phyloP scores from a whole-genome alignment of 2,797 vertebrate genomes.

The Ciconia nigra region DNA sequence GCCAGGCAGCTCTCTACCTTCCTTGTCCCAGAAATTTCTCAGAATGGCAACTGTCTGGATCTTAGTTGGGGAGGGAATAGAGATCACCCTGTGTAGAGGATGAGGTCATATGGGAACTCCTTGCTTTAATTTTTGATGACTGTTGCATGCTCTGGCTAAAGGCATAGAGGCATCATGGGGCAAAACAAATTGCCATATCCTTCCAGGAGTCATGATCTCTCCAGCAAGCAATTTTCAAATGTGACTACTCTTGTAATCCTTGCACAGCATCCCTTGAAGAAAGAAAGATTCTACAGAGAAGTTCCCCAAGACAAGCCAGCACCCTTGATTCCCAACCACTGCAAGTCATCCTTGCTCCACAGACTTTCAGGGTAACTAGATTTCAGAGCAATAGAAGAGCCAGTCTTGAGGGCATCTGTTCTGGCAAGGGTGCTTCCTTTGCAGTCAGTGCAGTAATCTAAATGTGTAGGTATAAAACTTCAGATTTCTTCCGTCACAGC shows the following conservation, averaged over 20 bases:
- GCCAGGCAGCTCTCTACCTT: not conserved
- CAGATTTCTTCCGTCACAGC: not conserved
- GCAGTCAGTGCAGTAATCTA: not conserved
- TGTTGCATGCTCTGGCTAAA: not conserved
- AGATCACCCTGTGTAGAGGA: not conserved
- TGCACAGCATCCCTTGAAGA: not conserved
- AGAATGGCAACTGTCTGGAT: not conserved
- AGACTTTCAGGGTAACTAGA: not conserved
- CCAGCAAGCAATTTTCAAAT: not conserved
- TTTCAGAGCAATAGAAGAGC: not conserved
- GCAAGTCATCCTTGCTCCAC: not conserved
- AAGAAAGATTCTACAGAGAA: not conserved
- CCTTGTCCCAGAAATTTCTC: not conserved
- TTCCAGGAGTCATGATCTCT: not conserved
- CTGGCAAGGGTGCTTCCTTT: not conserved
- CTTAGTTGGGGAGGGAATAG: not conserved
- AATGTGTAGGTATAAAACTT: not conserved
- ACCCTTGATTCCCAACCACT: not conserved
- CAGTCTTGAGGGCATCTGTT: not conserved
- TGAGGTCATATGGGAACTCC: not conserved
- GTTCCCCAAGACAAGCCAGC: not conserved
- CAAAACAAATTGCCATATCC: not conserved
- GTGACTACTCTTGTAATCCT: not conserved
- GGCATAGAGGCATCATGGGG: no score
- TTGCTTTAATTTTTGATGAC: not conserved